A percentile compares a stretch with the other conserved stretches of the same genome.
Conservation (phyloP, 2,797 vertebrate genomes). For the Ctenosaura bakeri region DNA sequence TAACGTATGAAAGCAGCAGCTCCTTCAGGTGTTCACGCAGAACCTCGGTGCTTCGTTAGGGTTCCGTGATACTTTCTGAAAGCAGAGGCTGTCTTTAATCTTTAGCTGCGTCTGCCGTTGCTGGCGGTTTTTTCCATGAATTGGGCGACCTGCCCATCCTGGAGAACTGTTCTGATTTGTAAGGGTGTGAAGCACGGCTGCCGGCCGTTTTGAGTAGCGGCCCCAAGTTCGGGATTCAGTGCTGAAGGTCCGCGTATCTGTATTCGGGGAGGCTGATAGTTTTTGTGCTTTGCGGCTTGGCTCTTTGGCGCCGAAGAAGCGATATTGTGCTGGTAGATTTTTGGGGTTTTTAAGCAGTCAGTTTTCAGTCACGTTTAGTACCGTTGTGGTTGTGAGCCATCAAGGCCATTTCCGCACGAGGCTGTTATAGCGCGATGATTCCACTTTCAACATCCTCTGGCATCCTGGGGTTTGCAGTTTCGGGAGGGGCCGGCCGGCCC, state of each 20-base stretch:
- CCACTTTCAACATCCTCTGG: no score
- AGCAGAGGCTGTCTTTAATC: neutral
- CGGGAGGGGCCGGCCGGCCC: no score
- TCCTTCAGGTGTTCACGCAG: neutral
- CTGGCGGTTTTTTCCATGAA: neutral
- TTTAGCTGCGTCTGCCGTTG: neutral
- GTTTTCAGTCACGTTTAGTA: neutral
- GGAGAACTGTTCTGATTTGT: neutral
- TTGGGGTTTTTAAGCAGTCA: no score
- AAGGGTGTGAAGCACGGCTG: neutral
- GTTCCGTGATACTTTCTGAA: neutral
- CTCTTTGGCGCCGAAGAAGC: no score
- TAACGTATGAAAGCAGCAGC: neutral
- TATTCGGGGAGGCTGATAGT: neutral
- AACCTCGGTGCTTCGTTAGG: neutral
- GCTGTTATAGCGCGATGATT: no score
- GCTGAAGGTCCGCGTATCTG: neutral
- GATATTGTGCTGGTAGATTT: neutral
- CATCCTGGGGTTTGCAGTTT: no score
- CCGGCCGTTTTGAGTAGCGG: neutral
- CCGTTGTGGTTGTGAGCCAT: neutral
- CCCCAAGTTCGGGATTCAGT: neutral
- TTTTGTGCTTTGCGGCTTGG: neutral
- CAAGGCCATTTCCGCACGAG: no score
- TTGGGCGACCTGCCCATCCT: neutral